phyloP scores from a whole-genome alignment of 2,888 invertebrate species.

The Dynastes maya region DNA sequence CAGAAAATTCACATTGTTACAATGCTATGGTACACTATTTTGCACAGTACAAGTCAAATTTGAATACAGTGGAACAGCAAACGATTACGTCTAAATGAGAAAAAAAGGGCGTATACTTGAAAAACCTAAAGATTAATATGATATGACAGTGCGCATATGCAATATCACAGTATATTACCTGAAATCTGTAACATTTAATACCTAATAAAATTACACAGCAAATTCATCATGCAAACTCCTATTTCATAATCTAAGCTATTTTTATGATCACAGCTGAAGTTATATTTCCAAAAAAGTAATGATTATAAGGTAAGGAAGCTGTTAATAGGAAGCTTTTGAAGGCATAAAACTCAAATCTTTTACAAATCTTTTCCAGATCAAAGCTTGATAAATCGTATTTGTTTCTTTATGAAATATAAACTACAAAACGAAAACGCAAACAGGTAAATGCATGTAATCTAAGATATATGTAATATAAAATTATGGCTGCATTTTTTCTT shows the following conservation, averaged over 20 bases:
- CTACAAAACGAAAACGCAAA: too few species aligned
- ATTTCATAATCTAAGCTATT: constrained; percentile 2
- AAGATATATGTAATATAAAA: too few species aligned
- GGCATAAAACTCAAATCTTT: background rate
- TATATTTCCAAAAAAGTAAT: background rate
- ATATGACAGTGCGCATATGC: background rate
- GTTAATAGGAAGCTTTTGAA: background rate
- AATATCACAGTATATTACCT: constrained; percentile 33
- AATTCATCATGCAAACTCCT: constrained; percentile 14
- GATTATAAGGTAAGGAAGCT: background rate
- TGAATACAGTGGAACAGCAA: background rate
- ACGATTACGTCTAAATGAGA: constrained; percentile 10
- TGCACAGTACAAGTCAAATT: background rate
- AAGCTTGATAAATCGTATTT: too few species aligned
- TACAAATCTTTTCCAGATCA: background rate
- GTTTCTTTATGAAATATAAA: too few species aligned
- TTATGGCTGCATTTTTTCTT: too few species aligned
- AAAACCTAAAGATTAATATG: constrained; percentile 3
- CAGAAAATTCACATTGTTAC: constrained; percentile 48
- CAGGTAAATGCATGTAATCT: too few species aligned
- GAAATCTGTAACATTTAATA: constrained; percentile 14
- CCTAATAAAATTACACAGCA: constrained; percentile 9
- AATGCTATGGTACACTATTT: constrained; percentile 30
- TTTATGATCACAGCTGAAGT: constrained; percentile 6
- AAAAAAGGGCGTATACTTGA: constrained; percentile 2